Percentiles rank a stretch among this genome's conserved stretches.
phyloP scores from a whole-genome alignment of 2,113 vertebrate species.

The Microtus richardsoni region DNA sequence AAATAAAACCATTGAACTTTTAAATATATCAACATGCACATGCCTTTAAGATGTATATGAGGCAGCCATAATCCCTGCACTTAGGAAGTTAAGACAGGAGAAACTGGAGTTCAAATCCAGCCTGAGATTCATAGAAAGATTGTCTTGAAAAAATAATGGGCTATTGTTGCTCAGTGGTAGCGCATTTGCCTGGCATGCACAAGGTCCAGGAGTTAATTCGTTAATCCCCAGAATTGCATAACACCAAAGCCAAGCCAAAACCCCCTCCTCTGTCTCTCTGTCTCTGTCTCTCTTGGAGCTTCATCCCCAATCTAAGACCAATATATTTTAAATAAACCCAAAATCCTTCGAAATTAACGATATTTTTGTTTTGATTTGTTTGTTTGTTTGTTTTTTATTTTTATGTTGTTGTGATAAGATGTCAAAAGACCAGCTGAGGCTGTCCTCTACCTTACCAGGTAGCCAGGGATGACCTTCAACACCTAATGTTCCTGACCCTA shows the following conservation, averaged over 20 bases:
- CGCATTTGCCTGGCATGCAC: neutral
- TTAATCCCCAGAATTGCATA: neutral
- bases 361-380: neutral
- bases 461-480: neutral
- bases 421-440: neutral
- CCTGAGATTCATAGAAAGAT: neutral
- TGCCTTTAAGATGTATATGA: neutral
- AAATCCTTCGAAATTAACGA: slow-evolving; percentile 24
- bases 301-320: neutral
- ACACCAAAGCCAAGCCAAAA: neutral
- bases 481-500: neutral
- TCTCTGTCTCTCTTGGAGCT: neutral
- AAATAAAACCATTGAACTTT: neutral
- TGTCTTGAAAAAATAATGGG: neutral
- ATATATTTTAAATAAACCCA: neutral
- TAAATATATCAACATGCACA: neutral
- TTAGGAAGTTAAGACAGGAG: neutral
- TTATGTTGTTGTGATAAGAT: neutral
- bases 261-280: neutral
- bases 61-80: neutral
- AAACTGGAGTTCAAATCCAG: neutral
- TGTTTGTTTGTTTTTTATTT: neutral
- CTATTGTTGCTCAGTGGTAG: neutral
- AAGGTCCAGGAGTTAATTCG: neutral
- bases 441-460: neutral